These are phyloP conservation scores for Ctenomys sociabilis DNA, from an alignment of 2,113 vertebrate genomes.

Conservation along the genomic window DNA sequence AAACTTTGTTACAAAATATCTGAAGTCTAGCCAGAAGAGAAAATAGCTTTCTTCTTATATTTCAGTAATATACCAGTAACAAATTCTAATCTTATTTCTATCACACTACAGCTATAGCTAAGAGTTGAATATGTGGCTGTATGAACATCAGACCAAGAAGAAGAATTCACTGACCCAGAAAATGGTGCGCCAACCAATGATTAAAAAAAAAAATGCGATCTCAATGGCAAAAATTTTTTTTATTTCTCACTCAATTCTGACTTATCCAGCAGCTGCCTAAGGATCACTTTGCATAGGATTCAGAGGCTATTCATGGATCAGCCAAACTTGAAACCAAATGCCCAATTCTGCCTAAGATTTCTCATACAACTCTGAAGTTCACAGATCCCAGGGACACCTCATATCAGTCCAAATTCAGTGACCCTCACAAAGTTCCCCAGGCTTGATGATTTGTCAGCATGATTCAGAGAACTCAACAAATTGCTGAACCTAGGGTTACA, in stretches of 20 bases:
- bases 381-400: not conserved
- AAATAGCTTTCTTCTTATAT: not conserved
- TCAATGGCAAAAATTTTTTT: not conserved
- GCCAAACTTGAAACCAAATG: not conserved
- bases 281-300: too few relatives aligned
- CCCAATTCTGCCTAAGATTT: not conserved
- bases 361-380: too few relatives aligned
- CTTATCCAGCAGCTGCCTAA: accelerated
- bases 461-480: not conserved
- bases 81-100: not conserved
- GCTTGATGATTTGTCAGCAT: not conserved
- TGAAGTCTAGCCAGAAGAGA: not conserved
- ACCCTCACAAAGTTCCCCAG: not conserved
- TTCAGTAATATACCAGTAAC: not conserved
- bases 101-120: not conserved
- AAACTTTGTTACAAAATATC: not conserved
- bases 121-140: too few relatives aligned
- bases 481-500: not conserved
- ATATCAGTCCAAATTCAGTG: not conserved
- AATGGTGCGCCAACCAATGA: not conserved
- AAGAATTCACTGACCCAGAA: not conserved
- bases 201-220: not conserved
- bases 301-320: not conserved
- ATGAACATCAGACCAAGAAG: not conserved
- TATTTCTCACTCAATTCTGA: not conserved